phyloP scores from a whole-genome alignment of 2,888 invertebrate species.

The Pseudeuparius sepicola region DNA sequence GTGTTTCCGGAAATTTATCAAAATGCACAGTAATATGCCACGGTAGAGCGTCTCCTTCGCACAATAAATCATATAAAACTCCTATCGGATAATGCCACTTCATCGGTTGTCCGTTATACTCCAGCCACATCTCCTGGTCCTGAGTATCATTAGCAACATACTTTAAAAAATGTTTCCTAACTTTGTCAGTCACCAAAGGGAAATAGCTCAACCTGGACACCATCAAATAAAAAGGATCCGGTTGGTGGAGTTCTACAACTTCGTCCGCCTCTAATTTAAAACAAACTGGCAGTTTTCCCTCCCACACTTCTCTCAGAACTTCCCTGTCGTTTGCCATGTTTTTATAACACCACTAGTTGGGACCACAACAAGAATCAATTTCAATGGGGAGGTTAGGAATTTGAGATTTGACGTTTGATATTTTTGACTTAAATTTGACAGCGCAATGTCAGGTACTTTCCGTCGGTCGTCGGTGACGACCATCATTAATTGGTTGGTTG shows the following conservation, averaged over 20 bases:
- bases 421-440: too few relatives aligned
- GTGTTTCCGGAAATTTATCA: constrained; percentile 84
- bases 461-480: too few relatives aligned
- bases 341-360: too few relatives aligned
- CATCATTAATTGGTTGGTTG: too few relatives aligned
- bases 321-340: constrained; percentile 95
- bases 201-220: constrained; percentile 89
- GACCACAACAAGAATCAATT: too few relatives aligned
- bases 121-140: constrained; percentile 89
- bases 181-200: constrained; percentile 91
- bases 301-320: constrained; percentile 91
- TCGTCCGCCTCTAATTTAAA: constrained; percentile 85
- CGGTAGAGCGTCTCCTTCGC: constrained; percentile 54
- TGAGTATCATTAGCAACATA: constrained; percentile 72
- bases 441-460: constrained; percentile 6
- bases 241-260: constrained; percentile 77
- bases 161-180: constrained; percentile 78
- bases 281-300: constrained; percentile 87
- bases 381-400: too few relatives aligned
- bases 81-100: constrained; percentile 88
- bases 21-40: constrained; percentile 94
- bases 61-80: constrained; percentile 79
- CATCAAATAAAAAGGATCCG: constrained; percentile 90
- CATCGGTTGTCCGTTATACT: constrained; percentile 81
- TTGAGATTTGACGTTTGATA: too few relatives aligned